Evolutionary conservation across 2,797 vertebrate genomes (phyloP), one percentile per base, ranked within the genome.

Genomic region (Pagetopsis macropterus): DNA sequence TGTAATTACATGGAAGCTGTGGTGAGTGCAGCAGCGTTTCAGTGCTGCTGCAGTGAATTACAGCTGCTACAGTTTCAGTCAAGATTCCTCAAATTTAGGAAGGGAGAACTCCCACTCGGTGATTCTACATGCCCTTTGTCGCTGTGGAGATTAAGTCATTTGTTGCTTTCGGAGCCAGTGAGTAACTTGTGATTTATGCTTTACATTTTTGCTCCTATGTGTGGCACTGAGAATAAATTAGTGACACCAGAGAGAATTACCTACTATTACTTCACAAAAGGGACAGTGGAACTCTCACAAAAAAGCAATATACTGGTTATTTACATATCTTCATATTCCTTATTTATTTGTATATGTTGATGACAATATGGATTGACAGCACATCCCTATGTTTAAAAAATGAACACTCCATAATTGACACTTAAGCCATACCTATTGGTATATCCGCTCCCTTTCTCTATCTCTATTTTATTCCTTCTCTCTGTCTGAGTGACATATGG

Each of bases 1-100:
- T 69, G 33, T 43, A 58, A 63, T 71, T 63, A 63, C 50, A 68
- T 43, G 41, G 68, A 33, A 45, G 33, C 40, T 63, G 66, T 51
- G 46, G 50, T 56, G n/a, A 51, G 41, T 44, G 11, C 11, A 41
- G 33, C 17, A 31, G 10, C 1, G 16, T n/a, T 45, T 58, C 52
- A 17, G 70, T 23, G n/a, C 55, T 64, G 43, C 27, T 49, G 49
- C 63, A 17, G 69, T 9, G 50, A 21, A 43, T 54, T 17, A 45
- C 8, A 2, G 21, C 62, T 55, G 49, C 62, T 23, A 31, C 19
- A 62, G 9, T 54, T 46, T 19, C 37, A 33, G 15, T 44, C 46
- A 9, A 41, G 9, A 65, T 48, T 43, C 13, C 43, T 65, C 33
- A 58, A 65, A 69, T 79, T 72, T 33, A 15, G 59, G 40, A 12